Conservation (phyloP, 1,140 invertebrate species). For the Drosophila dunni region DNA sequence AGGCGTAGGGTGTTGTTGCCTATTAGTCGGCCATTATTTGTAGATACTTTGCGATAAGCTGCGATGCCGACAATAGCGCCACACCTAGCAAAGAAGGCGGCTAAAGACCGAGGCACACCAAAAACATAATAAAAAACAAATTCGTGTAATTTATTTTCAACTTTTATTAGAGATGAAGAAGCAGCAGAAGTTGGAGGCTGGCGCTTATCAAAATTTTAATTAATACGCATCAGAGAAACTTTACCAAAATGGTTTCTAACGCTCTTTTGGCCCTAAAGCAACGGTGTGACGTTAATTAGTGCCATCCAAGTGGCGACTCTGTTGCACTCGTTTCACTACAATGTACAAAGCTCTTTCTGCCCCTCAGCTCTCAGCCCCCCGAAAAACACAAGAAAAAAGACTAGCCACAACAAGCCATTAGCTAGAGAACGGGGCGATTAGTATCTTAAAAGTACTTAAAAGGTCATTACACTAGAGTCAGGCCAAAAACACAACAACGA, state of each 20-base stretch:
- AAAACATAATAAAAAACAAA: constrained; percentile 64
- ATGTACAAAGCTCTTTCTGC: constrained; percentile 37
- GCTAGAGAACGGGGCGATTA: constrained; percentile 64
- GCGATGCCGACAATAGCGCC: constrained; percentile 58
- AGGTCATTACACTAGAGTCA: constrained; percentile 71
- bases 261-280: constrained; percentile 54
- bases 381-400: constrained; percentile 33
- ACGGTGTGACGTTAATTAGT: constrained; percentile 77
- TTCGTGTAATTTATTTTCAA: constrained; percentile 80
- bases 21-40: constrained; percentile 80
- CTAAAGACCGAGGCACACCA: constrained; percentile 21
- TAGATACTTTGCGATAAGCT: constrained; percentile 78
- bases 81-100: constrained; percentile 55
- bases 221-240: constrained; percentile 80
- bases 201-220: constrained; percentile 81
- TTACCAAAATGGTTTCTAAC: constrained; percentile 66
- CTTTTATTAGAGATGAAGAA: constrained; percentile 57
- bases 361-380: no score
- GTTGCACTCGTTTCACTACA: constrained; percentile 56
- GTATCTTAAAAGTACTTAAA: constrained; percentile 83
- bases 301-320: constrained; percentile 69
- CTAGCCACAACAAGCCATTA: constrained; percentile 54
- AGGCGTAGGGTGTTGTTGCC: constrained; percentile 41
- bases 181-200: neutral
- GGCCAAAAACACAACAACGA: constrained; percentile 36